Conservation (phyloP, 2,113 vertebrate species). For the Saimiri boliviensis region DNA sequence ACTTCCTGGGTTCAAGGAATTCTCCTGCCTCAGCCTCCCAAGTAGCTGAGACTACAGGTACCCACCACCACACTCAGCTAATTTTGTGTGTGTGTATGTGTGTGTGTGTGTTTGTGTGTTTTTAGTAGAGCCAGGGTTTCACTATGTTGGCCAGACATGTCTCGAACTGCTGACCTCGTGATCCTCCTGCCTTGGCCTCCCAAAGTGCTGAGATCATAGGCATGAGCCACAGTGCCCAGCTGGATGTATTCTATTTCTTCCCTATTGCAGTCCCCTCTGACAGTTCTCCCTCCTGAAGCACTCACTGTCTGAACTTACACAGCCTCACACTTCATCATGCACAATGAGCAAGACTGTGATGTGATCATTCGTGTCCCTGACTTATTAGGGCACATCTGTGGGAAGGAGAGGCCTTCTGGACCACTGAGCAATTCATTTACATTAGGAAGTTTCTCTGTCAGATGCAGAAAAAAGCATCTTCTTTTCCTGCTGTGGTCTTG, state of each 20-base stretch:
- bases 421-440: background rate
- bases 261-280: background rate
- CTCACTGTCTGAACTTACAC: background rate
- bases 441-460: background rate
- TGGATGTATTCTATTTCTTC: background rate
- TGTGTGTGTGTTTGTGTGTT: no score
- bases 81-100: no score
- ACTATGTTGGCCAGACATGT: no score
- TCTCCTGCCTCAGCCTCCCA: no score
- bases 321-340: background rate
- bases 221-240: no score
- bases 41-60: no score
- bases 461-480: background rate
- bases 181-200: no score
- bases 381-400: background rate
- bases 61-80: no score
- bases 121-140: no score
- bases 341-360: background rate
- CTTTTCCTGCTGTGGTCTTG: slow-evolving; percentile 14
- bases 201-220: no score
- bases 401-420: background rate
- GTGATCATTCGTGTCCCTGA: background rate
- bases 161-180: no score
- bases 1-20: no score
- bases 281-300: background rate